Evolutionary conservation across 2,797 vertebrate species (phyloP), one percentile per base, ranked within the genome.

Genomic region (Lateolabrax maculatus): DNA sequence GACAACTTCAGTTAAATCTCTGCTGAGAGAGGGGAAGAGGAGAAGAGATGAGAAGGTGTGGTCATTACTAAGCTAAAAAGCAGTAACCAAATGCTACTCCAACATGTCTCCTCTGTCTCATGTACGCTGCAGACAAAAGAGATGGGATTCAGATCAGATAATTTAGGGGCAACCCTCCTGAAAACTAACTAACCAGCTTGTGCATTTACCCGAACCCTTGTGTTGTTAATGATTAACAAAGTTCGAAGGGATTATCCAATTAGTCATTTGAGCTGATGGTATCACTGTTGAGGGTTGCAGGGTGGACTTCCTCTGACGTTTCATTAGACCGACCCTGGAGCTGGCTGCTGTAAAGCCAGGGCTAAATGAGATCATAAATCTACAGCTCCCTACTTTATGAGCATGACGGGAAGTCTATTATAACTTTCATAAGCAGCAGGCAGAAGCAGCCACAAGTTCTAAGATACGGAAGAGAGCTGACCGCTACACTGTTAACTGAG

Each of bases 311-410:
- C 92, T 89, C 77, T 87, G 82, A 82, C 15, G 73, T 94, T 95
- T 94, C 93, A 95, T 95, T 94, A 94, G 79, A 87, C 64, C n/a
- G 56, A 89, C 89, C 88, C 91, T 53, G 78, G 80, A 89, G 87
- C 84, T 44, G 52, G 77, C 84, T 80, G 78, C 89, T 85, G 84
- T 91, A 91, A 92, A 91, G 90, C 87, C 81, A 15, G 68, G 83
- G 86, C 91, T 94, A 95, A 95, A 96, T 94, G 89, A 94, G 90
- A 89, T 94, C 90, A 89, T 96, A 96, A 95, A 96, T 95, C 93
- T 90, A 79, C 79, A 71, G 84, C 83, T 91, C 79, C 68, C 77
- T 89, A 90, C 88, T 94, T 95, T 91, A 94, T 76, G 93, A 89
- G 90, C 90, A 83, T 92, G 93, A 92, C 90, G 70, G 90, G 91